Evolutionary conservation across 2,113 vertebrate genomes (phyloP), one percentile per base, ranked within the genome.

Genomic region (Macrotus californicus): DNA sequence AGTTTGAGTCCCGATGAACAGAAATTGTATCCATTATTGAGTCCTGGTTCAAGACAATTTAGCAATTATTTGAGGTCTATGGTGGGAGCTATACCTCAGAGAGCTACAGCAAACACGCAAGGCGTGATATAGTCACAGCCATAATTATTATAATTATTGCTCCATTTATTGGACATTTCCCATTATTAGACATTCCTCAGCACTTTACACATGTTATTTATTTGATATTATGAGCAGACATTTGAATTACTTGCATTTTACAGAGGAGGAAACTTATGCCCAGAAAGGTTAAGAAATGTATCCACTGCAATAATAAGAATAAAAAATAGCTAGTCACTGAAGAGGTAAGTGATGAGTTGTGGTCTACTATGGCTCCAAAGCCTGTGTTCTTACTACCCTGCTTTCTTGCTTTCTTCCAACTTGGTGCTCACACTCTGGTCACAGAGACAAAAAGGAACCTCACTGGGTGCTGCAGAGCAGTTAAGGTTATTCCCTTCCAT

Each of bases 181-280:
- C 73, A n/a, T 52, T 36, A 79, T 72, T 56, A 76, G 76, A 75
- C 31, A 54, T 13, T 84, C 16, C 34, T 88, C 48, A 66, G 81
- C 12, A 54, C 29, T 95, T 80, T 22, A 46, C 4, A n/a, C 6
- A 16, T 3, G 69, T 77, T 93, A 80, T 52, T 67, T 41, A 77
- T 83, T 72, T 93, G 29, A 26, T 61, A 13, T 31, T 89, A 84
- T 41, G 6, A 93, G 31, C 29, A 96, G 43, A 77, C 86, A 36
- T 89, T 93, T 96, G 64, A 86, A 54, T 83, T 61, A 87, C 48
- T 21, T 90, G 26, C 13, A 50, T 52, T 85, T 85, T 91, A 73
- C 21, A 82, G 46, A 88, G 26, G 21, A 76, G 13, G 73, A 93
- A 94, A 76, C 29, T n/a, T 75, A 76, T 48, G 70, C 76, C 4